phyloP scores from a whole-genome alignment of 2,888 invertebrate genomes.

The Heliothis peltigera region DNA sequence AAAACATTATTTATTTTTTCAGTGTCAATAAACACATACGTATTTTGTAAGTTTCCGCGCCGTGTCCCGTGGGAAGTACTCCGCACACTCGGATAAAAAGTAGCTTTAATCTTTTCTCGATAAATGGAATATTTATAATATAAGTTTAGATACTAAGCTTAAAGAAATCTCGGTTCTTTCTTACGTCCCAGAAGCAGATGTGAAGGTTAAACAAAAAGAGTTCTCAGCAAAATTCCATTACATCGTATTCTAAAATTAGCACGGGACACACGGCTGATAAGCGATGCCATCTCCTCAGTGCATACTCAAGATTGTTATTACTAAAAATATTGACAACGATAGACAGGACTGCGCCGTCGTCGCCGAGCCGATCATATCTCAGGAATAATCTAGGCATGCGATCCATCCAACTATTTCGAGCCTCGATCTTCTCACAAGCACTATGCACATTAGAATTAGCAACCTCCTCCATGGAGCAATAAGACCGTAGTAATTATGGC shows the following conservation, averaged over 20 bases:
- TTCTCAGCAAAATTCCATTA: conserved; percentile 63
- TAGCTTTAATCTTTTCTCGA: no score
- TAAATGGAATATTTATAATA: no score
- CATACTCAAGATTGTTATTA: conserved; percentile 72
- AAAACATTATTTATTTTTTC: conserved; percentile 42
- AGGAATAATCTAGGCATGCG: conserved; percentile 68
- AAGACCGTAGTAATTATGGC: conserved; percentile 39
- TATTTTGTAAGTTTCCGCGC: no score
- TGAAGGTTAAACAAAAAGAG: conserved; percentile 54
- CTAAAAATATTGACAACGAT: conserved; percentile 76
- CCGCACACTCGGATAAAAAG: no score
- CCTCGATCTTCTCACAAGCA: conserved; percentile 35
- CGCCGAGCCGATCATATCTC: conserved; percentile 68
- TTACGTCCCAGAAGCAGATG: conserved; percentile 38
- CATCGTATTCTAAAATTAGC: conserved; percentile 76
- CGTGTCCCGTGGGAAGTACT: no score
- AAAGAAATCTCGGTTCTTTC: conserved; percentile 15
- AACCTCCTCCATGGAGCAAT: conserved; percentile 44
- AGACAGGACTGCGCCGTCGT: conserved; percentile 64
- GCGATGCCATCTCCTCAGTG: conserved; percentile 70
- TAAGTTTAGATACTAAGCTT: neutral
- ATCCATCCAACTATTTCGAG: conserved; percentile 62
- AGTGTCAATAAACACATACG: conserved; percentile 24
- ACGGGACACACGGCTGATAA: conserved; percentile 73
- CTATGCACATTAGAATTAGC: conserved; percentile 30